Conservation (phyloP, 1,140 invertebrate species). For the Steinernema feltiae region DNA sequence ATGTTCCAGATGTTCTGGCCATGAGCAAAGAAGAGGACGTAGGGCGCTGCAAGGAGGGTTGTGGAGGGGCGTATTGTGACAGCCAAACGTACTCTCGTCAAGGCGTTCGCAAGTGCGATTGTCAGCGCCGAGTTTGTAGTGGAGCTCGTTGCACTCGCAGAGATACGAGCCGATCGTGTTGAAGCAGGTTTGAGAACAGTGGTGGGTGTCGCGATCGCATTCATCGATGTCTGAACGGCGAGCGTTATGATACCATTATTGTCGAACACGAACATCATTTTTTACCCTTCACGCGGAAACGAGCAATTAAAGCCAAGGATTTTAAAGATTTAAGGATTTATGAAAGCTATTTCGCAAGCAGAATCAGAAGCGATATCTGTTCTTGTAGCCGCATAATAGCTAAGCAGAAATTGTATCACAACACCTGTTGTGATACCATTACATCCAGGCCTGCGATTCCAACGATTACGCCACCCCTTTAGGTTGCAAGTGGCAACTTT, state of each 20-base stretch:
- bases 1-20: slow-evolving; percentile 52
- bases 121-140: slow-evolving; percentile 60
- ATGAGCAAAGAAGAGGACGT: slow-evolving; percentile 48
- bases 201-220: slow-evolving; percentile 41
- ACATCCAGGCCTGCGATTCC: too few relatives aligned
- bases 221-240: slow-evolving; percentile 52
- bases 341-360: too few relatives aligned
- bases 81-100: slow-evolving; percentile 18
- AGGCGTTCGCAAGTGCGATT: slow-evolving; percentile 58
- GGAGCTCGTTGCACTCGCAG: slow-evolving; percentile 59
- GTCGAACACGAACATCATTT: too few relatives aligned
- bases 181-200: slow-evolving; percentile 58
- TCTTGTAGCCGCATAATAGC: too few relatives aligned
- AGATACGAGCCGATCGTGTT: slow-evolving; percentile 60
- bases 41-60: slow-evolving; percentile 33
- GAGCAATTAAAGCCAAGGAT: too few relatives aligned
- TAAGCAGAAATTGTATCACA: too few relatives aligned
- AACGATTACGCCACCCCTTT: too few relatives aligned
- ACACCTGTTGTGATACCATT: too few relatives aligned
- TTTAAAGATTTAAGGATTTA: too few relatives aligned
- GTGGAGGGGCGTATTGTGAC: not conserved
- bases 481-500: too few relatives aligned
- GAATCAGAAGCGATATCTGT: too few relatives aligned
- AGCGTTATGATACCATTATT: not conserved
- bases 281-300: too few relatives aligned